Base-by-base conservation (phyloP, 2,797 vertebrate species). In the Brachymystax lenok region DNA sequence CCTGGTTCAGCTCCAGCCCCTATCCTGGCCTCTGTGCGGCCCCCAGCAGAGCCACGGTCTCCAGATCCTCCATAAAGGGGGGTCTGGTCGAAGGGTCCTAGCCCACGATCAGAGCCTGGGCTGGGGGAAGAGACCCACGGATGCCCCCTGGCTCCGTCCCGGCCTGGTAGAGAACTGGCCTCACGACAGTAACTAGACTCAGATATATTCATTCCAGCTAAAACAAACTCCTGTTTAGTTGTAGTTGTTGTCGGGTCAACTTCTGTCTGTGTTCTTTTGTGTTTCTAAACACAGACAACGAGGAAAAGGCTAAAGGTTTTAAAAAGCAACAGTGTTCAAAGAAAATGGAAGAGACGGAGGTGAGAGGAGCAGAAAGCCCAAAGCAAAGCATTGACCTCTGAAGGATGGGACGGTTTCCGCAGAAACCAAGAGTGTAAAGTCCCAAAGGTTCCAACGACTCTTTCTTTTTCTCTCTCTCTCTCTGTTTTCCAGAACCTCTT, bases 161-260 rank as follows among this genome's bases (percentile, higher is more conserved):
- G 90, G 80, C 81, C 83, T 88, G 94, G 88, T 91, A 95, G 95
- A 92, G 95, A 87, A 87, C 92, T 92, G 91, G 95, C 92, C 94
- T 96, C 96, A 95, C 92, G 93, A 78, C 95, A 93, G 93, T 95
- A 96, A 90, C 88, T 94, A 87, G 93, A 86, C 94, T 96, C 95
- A 87, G 94, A 93, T 96, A 95, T 96, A 96, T 97, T 96, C 97
- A 99, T 99, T 94, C 96, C 96, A 96, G 95, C 96, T 94, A 94
- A 89, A 94, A 94, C 91, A 83, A 90, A 89, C 90, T 86, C 88
- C 88, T 89, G 92, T 90, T 59, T 84, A 79, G 90, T 83, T 90
- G 90, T 92, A 90, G 54, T 80, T 84, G 84, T 79, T 75, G 46
- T 21, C 2, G 56, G 2, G 16, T 21, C 1, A 46, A 46, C 10